Evolutionary conservation across 2,888 invertebrate genomes (phyloP), one percentile per base, ranked within the genome.

Genomic region (Cheiracanthium punctorium): DNA sequence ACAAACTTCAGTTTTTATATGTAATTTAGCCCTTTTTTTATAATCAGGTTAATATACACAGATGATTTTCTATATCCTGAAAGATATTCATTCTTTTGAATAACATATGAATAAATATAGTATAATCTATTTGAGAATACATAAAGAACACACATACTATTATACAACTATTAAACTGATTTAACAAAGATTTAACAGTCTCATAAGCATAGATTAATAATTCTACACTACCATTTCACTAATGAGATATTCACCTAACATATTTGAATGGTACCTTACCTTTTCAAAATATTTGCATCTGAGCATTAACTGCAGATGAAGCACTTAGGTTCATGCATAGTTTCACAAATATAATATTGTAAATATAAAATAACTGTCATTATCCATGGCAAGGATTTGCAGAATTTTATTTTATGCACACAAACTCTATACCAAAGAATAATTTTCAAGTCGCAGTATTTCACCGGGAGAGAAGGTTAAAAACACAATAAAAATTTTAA

Each of bases 301-400:
- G 64, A 84, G 82, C 77, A 77, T 37, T 84, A 28, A 43, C 14
- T 72, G 72, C 72, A 72, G 12, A 69, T 81, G 74, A 75, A 81
- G 74, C 81, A 81, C 81, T 81, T 84, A 43, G 72, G 72, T 72
- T 77, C 67, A 77, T 67, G 67, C 72, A 77, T 73, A 73, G 30
- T 77, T 84, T 48, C 24, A 58, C 24, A 24, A 58, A 58, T 58
- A 24, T 24, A 58, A 58, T 48, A 48, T 48, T 48, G n/a, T 58
- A 58, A 20, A 58, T 20, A 48, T 48, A 48, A 48, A 17, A 2
- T 24, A 1, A 20, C 7, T 58, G 58, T 58, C 17, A 48, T 48
- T 58, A 58, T 58, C 58, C 58, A 58, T 58, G 58, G 58, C 58
- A 24, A 17, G 5, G n/a, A 48, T 12, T 10, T 2, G 43, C 1